These are phyloP conservation scores for Eulemur macaco DNA, from an alignment of 2,113 vertebrate species.

Conservation along the genomic window DNA sequence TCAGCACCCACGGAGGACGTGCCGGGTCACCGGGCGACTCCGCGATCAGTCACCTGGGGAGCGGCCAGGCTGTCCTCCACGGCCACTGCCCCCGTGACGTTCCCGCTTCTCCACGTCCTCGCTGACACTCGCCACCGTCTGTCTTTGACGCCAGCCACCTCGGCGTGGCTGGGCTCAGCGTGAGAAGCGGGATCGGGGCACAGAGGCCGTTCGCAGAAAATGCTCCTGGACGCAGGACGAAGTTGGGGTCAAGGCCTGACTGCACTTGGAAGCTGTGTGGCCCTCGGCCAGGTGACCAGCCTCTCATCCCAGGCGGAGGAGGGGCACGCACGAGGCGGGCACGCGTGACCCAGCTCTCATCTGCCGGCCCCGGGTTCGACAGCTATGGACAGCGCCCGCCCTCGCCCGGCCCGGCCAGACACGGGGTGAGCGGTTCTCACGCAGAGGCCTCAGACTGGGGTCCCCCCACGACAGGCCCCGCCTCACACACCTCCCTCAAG, in stretches of 20 bases:
- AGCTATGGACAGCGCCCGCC: too few species aligned
- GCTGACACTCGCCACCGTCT: background rate
- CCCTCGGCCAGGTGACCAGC: background rate
- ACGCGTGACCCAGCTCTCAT: too few species aligned
- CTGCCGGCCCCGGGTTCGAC: too few species aligned
- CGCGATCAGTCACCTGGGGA: too few species aligned
- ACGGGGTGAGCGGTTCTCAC: background rate
- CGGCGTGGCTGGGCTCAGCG: background rate
- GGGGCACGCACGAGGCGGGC: background rate
- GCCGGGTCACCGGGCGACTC: too few species aligned
- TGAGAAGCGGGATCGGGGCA: background rate
- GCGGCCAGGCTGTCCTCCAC: background rate
- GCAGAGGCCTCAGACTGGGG: background rate
- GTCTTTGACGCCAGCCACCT: background rate
- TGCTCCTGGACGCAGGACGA: background rate
- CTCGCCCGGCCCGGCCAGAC: background rate
- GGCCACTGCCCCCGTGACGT: background rate
- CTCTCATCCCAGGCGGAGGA: too few species aligned
- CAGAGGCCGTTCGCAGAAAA: background rate
- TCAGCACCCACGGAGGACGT: too few species aligned
- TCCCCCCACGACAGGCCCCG: background rate
- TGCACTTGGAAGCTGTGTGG: background rate
- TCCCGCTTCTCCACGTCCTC: accelerated
- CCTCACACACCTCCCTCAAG: background rate
- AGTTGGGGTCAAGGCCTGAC: background rate